These are phyloP conservation scores for Drosophila persimilis DNA, from an alignment of 1,140 invertebrate genomes.

Conservation along the genomic window DNA sequence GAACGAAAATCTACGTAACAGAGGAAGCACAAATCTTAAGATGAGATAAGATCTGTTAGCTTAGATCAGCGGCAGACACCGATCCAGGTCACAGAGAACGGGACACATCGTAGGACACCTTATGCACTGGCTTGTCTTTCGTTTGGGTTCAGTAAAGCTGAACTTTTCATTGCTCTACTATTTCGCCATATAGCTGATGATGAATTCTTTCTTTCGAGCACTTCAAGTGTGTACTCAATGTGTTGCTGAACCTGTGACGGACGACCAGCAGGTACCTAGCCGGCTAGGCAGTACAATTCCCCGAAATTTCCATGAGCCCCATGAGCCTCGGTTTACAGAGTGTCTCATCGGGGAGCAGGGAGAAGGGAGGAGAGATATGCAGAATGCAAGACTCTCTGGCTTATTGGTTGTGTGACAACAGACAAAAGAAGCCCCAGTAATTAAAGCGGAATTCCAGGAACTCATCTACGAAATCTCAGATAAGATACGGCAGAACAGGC, in stretches of 20 bases:
- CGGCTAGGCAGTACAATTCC: slow-evolving; percentile 13
- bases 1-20: too few relatives aligned
- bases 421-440: slow-evolving; percentile 27
- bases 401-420: slow-evolving; percentile 29
- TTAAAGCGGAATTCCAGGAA: slow-evolving; percentile 30
- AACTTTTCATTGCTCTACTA: slow-evolving; percentile 32
- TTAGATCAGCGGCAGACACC: too few relatives aligned
- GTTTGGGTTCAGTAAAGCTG: slow-evolving; percentile 34
- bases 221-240: slow-evolving; percentile 15
- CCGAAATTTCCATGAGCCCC: slow-evolving; percentile 31
- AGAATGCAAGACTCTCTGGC: slow-evolving; percentile 23
- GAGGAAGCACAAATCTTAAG: too few relatives aligned
- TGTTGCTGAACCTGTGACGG: slow-evolving; percentile 38
- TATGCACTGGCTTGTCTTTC: neutral
- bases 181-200: slow-evolving; percentile 31
- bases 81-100: too few relatives aligned
- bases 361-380: neutral
- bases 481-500: too few relatives aligned
- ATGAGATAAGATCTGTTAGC: too few relatives aligned
- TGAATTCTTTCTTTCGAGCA: slow-evolving; percentile 12
- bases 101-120: too few relatives aligned
- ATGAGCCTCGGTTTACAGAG: slow-evolving; percentile 11
- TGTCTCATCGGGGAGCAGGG: too few relatives aligned
- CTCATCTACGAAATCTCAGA: slow-evolving; percentile 3
- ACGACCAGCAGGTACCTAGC: neutral